These are phyloP conservation scores for Rhea americana DNA, from an alignment of 2,113 vertebrate species.

Conservation along the genomic window DNA sequence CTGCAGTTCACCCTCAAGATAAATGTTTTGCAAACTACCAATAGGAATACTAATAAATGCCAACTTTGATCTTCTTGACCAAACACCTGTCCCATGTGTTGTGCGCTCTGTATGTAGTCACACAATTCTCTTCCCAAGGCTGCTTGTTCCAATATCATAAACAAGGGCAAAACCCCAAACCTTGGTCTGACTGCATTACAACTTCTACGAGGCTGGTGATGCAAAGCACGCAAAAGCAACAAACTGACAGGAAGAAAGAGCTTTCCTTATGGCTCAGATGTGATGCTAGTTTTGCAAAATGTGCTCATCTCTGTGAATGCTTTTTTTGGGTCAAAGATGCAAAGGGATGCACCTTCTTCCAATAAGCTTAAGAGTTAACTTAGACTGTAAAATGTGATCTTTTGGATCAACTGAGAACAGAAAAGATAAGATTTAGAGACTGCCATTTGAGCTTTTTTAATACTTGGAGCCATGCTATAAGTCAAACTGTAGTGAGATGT, in stretches of 20 bases:
- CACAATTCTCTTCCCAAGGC: not conserved
- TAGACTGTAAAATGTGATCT: not conserved
- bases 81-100: not conserved
- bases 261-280: not conserved
- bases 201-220: not conserved
- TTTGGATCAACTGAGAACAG: not conserved
- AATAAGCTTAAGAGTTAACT: not conserved
- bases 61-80: not conserved
- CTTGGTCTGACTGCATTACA: not conserved
- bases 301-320: not conserved
- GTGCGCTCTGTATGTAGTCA: fast-evolving
- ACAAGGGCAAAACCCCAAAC: not conserved
- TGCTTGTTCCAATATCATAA: not conserved
- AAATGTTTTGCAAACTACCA: not conserved
- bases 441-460: not conserved
- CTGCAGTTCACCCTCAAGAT: not conserved
- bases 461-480: not conserved
- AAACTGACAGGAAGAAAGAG: not conserved
- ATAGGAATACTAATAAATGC: not conserved
- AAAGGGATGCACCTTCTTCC: not conserved
- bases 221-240: not conserved
- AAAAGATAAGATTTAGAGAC: not conserved
- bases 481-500: not conserved
- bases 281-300: not conserved
- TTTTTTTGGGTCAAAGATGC: not conserved